phyloP scores from a whole-genome alignment of 2,888 invertebrate genomes.

The Hydropsyche betteni region DNA sequence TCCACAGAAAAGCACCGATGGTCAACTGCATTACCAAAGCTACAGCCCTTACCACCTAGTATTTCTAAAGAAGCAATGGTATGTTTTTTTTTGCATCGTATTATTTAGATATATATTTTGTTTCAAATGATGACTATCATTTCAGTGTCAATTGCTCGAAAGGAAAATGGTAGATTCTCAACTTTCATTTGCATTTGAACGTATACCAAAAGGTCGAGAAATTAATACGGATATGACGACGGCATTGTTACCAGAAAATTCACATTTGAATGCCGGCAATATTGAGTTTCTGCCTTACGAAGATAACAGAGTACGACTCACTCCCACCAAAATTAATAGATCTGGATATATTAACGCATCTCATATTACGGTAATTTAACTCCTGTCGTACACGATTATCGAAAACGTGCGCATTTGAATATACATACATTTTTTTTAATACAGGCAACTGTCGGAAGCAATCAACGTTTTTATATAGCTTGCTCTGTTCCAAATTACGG shows the following conservation, averaged over 20 bases:
- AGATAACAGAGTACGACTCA: conserved; percentile 84
- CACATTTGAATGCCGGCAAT: conserved; percentile 66
- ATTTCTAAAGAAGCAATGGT: conserved; percentile 85
- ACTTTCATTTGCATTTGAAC: conserved; percentile 85
- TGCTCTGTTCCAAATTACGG: conserved; percentile 42
- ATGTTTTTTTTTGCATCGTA: conserved; percentile 53
- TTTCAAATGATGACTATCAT: not conserved
- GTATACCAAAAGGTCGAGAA: conserved; percentile 79
- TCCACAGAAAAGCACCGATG: conserved; percentile 71
- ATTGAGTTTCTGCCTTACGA: conserved; percentile 88
- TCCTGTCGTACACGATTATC: not conserved
- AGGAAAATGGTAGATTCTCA: conserved; percentile 77
- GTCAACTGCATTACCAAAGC: conserved; percentile 76
- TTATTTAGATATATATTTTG: not conserved
- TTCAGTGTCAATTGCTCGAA: conserved; percentile 72
- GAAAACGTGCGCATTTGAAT: not conserved
- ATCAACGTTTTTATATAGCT: conserved; percentile 87
- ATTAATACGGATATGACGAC: conserved; percentile 75
- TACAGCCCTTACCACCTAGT: conserved; percentile 77
- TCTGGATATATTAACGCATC: conserved; percentile 94
- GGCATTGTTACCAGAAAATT: conserved; percentile 77
- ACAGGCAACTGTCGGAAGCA: conserved; percentile 83
- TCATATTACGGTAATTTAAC: conserved; percentile 77
- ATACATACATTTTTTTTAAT: conserved; percentile 33
- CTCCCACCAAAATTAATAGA: conserved; percentile 83